Conservation (phyloP, 2,888 invertebrate genomes). For the Ormyrus rosae region DNA sequence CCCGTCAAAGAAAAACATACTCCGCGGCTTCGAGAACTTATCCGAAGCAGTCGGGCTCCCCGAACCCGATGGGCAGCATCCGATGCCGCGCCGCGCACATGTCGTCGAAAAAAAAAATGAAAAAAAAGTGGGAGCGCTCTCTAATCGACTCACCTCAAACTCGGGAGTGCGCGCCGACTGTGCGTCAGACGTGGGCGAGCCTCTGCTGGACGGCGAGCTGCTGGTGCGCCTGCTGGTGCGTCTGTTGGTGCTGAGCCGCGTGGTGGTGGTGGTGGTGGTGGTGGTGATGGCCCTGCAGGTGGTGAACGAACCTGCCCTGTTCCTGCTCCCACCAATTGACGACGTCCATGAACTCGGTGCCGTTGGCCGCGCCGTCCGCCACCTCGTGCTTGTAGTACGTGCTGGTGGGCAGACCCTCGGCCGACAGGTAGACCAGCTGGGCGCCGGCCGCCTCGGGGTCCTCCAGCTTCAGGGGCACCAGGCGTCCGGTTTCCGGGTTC, state of each 20-base stretch:
- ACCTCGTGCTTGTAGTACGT: conserved; percentile 72
- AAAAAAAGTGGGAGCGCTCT: not conserved
- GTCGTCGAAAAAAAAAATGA: conserved; percentile 25
- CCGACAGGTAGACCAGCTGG: conserved; percentile 68
- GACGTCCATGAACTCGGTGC: conserved; percentile 73
- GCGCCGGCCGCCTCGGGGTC: conserved; percentile 54
- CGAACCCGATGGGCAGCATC: too few species aligned
- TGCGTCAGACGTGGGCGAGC: conserved; percentile 71
- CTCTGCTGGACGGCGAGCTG: conserved; percentile 44
- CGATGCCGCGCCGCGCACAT: conserved; percentile 23
- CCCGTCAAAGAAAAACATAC: too few species aligned
- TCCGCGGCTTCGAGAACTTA: too few species aligned
- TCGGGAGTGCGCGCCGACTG: conserved; percentile 21
- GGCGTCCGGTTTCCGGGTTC: conserved; percentile 45
- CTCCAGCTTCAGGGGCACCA: conserved; percentile 59
- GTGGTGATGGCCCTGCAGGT: conserved; percentile 65
- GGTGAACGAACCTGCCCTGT: conserved; percentile 71
- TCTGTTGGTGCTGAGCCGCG: conserved; percentile 18
- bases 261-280: conserved; percentile 41
- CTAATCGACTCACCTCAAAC: conserved; percentile 47
- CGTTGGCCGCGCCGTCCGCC: conserved; percentile 62
- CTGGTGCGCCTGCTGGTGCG: conserved; percentile 29
- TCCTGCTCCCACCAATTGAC: conserved; percentile 76
- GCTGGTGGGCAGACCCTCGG: conserved; percentile 62
- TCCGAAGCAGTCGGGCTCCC: too few species aligned